Base-by-base conservation (phyloP, 2,113 vertebrate species). In the Terrapene triunguis region DNA sequence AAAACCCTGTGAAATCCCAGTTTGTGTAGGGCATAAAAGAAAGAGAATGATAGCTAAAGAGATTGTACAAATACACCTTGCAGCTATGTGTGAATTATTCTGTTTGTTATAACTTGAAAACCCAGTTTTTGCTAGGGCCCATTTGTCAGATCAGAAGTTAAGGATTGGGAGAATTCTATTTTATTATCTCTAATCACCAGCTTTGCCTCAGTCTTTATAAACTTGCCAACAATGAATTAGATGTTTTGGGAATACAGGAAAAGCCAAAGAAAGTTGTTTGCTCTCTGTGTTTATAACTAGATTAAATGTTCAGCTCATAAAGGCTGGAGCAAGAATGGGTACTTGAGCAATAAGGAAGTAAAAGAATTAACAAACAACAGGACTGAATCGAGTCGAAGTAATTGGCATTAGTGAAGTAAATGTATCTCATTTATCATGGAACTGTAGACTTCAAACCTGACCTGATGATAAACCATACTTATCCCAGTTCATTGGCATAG, bases 131-230 rank as follows among this genome's bases (percentile, higher is more conserved):
- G 35, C 93, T 94, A 12, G 74, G 62, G 25, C 35, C 84, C 87
- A 82, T 87, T 80, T 80, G 35, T 53, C 10, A 76, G 85, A 87
- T 83, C 57, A 10, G 87, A 80, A 92, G 80, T 57, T n/a, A 92
- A 84, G 32, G 5, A 50, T 35, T 88, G 80, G 44, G 16, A 79
- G 38, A 87, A 24, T 65, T 27, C 10, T 81, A 11, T 65, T 90
- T 88, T 96, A 93, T 91, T 21, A 38, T 21, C 62, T 89, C 91
- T 81, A 32, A 65, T 88, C 50, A 81, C 8, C 35, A 95, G 65
- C 79, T 91, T 90, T 80, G 4, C 65, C 92, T 93, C 65, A 29
- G 94, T 95, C 95, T 96, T 65, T 89, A 9, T 72, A 80, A 82
- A 87, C 9, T 94, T 92, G 84, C 25, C 0, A 0, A 48, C 35